A percentile compares a stretch with the other conserved stretches of the same genome.
Conservation (phyloP, 2,113 vertebrate genomes). For the Rhizomys pruinosus region DNA sequence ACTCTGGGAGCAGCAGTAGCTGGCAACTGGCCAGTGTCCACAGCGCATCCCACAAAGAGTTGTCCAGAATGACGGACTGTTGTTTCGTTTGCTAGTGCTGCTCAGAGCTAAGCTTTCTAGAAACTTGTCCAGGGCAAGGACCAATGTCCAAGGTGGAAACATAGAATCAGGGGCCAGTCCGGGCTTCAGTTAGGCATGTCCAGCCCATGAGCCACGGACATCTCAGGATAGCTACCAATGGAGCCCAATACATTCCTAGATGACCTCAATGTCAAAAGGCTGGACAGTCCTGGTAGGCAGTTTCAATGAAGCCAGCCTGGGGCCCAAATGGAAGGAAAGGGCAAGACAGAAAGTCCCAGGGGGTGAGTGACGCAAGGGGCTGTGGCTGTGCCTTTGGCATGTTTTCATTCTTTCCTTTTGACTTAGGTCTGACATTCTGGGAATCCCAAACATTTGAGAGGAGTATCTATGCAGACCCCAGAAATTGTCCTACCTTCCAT, state of each 20-base stretch:
- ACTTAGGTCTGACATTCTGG: too few species aligned
- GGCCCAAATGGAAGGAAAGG: not conserved
- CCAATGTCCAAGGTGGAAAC: not conserved
- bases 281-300: not conserved
- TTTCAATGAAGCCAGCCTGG: not conserved
- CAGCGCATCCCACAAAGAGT: accelerated
- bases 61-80: accelerated
- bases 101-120: not conserved
- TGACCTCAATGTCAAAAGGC: too few species aligned
- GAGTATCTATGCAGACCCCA: not conserved
- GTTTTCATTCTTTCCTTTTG: not conserved
- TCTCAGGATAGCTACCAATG: too few species aligned
- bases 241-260: too few species aligned
- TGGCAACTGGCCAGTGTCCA: too few species aligned
- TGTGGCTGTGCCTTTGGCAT: accelerated
- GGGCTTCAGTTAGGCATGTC: too few species aligned
- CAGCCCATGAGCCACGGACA: too few species aligned
- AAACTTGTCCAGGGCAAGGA: too few species aligned
- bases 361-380: accelerated
- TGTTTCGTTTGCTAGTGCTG: not conserved
- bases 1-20: too few species aligned
- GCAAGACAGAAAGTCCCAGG: not conserved
- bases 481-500: accelerated
- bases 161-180: accelerated
- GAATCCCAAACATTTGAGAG: not conserved